Evolutionary conservation across 2,888 invertebrate genomes (phyloP), one percentile per base, ranked within the genome.

Genomic region (Chesias legatella): DNA sequence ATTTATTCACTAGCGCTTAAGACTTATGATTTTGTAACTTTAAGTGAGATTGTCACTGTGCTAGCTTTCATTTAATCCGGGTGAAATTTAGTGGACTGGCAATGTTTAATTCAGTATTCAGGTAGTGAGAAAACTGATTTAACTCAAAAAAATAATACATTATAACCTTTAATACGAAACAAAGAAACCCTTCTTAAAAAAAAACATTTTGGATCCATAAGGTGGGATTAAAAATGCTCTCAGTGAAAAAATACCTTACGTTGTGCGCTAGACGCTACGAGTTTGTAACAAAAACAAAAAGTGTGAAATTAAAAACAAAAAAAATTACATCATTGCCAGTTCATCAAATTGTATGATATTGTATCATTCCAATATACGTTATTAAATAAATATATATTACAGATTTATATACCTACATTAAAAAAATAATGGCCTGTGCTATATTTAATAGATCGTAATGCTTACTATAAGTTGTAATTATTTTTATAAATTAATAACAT

Each of bases 1-100:
- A 85, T 86, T 86, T 79, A 79, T 73, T 74, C 35, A 36, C 20
- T 84, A 86, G 83, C 55, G 74, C 74, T 85, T 83, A 82, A 72
- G 68, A 72, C 67, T 76, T 83, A 82, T 74, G 73, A 80, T 74
- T 60, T 63, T 63, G 56, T 66, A 55, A 49, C 22, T 42, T 59
- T 68, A 72, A 75, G 76, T 80, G 81, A 79, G 67, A 75, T 58
- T 64, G 53, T 75, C 74, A 73, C 77, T 43, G n/a, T n/a, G 68
- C 62, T 76, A 73, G 73, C 68, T 75, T 75, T 63, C 60, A 65
- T 51, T 61, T 32, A 38, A n/a, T n/a, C n/a, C 22, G 31, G 30
- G 30, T 62, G 53, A 17, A 17, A 17, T 62, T 61, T 56, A 50
- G 24, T 48, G 42, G 37, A 44, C 50, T 52, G 50, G 48, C 48